These are phyloP conservation scores for Dioctria rufipes DNA, from an alignment of 2,888 invertebrate genomes.

Conservation along the genomic window DNA sequence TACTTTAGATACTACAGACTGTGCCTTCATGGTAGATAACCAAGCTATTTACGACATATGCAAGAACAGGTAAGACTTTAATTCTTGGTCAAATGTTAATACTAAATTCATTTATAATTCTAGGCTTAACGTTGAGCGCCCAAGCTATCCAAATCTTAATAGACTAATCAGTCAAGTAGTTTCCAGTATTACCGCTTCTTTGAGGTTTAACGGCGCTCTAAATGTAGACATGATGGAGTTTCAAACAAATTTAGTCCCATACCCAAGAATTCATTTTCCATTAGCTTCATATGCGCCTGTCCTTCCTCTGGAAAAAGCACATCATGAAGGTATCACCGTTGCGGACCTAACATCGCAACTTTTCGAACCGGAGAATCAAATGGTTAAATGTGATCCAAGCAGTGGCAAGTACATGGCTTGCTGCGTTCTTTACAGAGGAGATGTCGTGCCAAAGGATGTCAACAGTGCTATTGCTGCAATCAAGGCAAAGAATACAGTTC, in stretches of 20 bases:
- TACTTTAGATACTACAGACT: slow-evolving; percentile 86
- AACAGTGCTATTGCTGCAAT: slow-evolving; percentile 86
- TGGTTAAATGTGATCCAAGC: slow-evolving; percentile 87
- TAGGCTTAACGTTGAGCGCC: slow-evolving; percentile 75
- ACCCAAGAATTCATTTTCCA: slow-evolving; percentile 93
- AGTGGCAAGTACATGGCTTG: slow-evolving; percentile 92
- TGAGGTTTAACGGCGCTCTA: slow-evolving; percentile 86
- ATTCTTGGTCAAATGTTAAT: background rate
- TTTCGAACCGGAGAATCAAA: slow-evolving; percentile 89
- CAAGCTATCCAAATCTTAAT: slow-evolving; percentile 80
- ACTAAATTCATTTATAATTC: slow-evolving; percentile 5
- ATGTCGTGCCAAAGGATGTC: slow-evolving; percentile 91
- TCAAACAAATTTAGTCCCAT: slow-evolving; percentile 93
- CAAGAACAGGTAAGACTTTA: slow-evolving; percentile 74
- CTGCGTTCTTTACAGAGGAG: slow-evolving; percentile 88
- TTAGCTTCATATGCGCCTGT: slow-evolving; percentile 82
- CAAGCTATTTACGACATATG: slow-evolving; percentile 94
- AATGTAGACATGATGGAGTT: slow-evolving; percentile 92
- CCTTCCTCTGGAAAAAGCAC: slow-evolving; percentile 81
- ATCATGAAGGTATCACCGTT: slow-evolving; percentile 82
- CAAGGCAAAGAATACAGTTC: slow-evolving; percentile 83
- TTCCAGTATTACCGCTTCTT: slow-evolving; percentile 86
- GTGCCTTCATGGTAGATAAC: slow-evolving; percentile 93
- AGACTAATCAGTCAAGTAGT: slow-evolving; percentile 80
- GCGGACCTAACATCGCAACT: slow-evolving; percentile 87